phyloP scores from a whole-genome alignment of 2,113 vertebrate species.

The Ammodytes dubius region DNA sequence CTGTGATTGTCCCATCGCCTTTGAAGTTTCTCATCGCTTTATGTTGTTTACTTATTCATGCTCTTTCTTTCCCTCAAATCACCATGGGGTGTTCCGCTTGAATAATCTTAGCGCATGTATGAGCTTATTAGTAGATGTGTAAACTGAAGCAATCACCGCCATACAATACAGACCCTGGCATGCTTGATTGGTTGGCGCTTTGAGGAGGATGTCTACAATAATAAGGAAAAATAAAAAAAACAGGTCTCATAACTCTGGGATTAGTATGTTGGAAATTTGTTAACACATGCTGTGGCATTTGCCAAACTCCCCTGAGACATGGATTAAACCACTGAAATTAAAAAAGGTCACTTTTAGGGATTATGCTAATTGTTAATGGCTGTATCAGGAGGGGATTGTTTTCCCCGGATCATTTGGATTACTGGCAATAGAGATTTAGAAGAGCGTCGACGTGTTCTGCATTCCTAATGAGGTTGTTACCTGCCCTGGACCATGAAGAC shows the following conservation, averaged over 20 bases:
- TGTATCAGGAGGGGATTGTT: conserved; percentile 76
- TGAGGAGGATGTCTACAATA: conserved; percentile 17
- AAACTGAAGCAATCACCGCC: conserved; percentile 59
- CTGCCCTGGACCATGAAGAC: conserved; percentile 41
- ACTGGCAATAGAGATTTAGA: conserved; percentile 69
- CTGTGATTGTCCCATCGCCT: conserved; percentile 79
- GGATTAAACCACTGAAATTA: conserved; percentile 70
- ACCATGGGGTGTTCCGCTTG: conserved; percentile 77
- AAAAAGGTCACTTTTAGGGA: conserved; percentile 75
- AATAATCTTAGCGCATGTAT: conserved; percentile 78
- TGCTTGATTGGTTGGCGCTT: conserved; percentile 13
- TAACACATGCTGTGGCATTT: conserved; percentile 62
- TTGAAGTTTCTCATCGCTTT: conserved; percentile 84
- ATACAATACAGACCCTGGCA: conserved; percentile 24
- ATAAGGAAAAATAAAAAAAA: background rate
- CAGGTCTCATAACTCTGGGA: conserved; percentile 24
- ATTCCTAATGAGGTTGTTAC: conserved; percentile 61
- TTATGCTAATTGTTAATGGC: conserved; percentile 82
- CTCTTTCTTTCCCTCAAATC: conserved; percentile 75
- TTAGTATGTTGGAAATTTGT: conserved; percentile 50
- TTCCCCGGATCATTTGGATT: conserved; percentile 75
- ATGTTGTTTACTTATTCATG: conserved; percentile 84
- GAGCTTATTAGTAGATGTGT: conserved; percentile 69
- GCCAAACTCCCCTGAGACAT: conserved; percentile 66
- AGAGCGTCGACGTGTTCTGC: conserved; percentile 50